These are phyloP conservation scores for Ictalurus punctatus DNA, from an alignment of 2,113 vertebrate genomes.

Conservation along the genomic window DNA sequence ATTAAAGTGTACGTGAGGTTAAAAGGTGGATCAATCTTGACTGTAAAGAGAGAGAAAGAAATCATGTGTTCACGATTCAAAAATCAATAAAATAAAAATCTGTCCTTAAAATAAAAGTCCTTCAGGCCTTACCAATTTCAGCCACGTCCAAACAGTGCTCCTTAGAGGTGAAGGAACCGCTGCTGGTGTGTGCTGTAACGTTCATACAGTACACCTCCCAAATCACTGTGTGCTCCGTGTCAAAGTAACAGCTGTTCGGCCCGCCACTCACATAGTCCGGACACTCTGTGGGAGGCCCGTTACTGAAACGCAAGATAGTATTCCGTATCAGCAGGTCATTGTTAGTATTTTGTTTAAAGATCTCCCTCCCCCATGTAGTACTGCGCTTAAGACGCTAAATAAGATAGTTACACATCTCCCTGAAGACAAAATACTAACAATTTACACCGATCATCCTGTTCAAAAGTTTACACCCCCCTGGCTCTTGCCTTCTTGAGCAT, in stretches of 20 bases:
- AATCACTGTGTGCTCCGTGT: conserved; percentile 69
- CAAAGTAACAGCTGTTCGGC: conserved; percentile 73
- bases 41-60: conserved; percentile 50
- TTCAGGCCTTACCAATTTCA: conserved; percentile 67
- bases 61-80: neutral
- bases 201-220: conserved; percentile 76
- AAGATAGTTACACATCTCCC: too few species aligned
- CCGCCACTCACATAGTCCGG: conserved; percentile 70
- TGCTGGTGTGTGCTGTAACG: conserved; percentile 63
- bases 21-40: conserved; percentile 72
- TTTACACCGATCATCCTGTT: too few species aligned
- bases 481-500: too few species aligned
- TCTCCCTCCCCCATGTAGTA: too few species aligned
- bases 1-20: conserved; percentile 66
- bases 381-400: too few species aligned
- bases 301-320: conserved; percentile 52
- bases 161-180: conserved; percentile 62
- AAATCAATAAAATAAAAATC: too few species aligned
- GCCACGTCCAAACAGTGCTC: conserved; percentile 73
- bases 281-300: conserved; percentile 61
- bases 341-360: too few species aligned
- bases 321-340: neutral
- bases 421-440: too few species aligned
- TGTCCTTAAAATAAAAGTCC: too few species aligned
- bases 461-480: too few species aligned